A percentile compares a stretch with the other conserved stretches of the same genome.
These are phyloP conservation scores for Neotoxoptera formosana DNA, from an alignment of 1,140 invertebrate species.

Conservation along the genomic window DNA sequence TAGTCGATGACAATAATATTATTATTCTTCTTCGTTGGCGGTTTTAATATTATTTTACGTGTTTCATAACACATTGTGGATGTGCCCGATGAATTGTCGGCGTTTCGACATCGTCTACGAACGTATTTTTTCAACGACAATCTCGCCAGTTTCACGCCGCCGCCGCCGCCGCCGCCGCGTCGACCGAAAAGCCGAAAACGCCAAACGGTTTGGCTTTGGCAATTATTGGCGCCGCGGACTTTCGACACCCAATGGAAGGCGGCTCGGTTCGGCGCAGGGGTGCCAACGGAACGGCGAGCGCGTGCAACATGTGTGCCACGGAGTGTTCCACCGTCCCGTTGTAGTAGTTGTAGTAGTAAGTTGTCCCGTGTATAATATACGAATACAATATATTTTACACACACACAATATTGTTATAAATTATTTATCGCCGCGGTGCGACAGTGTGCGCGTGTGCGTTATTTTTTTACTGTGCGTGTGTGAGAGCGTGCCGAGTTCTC, in stretches of 20 bases:
- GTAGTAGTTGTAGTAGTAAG: too few relatives aligned
- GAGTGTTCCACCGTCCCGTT: not conserved
- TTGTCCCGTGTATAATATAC: not conserved
- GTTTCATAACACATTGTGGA: not conserved
- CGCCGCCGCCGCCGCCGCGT: too few relatives aligned
- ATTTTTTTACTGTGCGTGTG: not conserved
- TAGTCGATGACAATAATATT: not conserved
- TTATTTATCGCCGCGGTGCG: constrained; percentile 17
- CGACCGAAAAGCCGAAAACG: constrained; percentile 1
- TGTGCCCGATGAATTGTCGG: not conserved
- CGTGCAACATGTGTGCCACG: constrained; percentile 57
- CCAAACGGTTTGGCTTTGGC: too few relatives aligned
- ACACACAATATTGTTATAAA: not conserved
- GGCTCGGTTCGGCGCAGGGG: not conserved
- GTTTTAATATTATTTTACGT: not conserved
- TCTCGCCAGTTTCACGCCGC: not conserved
- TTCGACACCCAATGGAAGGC: constrained; percentile 40
- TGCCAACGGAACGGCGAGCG: not conserved
- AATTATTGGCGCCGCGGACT: constrained; percentile 1
- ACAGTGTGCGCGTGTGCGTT: not conserved
- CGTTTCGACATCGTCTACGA: not conserved
- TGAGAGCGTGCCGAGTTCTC: not conserved
- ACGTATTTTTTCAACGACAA: not conserved
- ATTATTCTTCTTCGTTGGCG: not conserved
- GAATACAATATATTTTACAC: not conserved